Conservation (phyloP, 92 coral and sea anemone genomes). For the Palythoa caribaeorum region DNA sequence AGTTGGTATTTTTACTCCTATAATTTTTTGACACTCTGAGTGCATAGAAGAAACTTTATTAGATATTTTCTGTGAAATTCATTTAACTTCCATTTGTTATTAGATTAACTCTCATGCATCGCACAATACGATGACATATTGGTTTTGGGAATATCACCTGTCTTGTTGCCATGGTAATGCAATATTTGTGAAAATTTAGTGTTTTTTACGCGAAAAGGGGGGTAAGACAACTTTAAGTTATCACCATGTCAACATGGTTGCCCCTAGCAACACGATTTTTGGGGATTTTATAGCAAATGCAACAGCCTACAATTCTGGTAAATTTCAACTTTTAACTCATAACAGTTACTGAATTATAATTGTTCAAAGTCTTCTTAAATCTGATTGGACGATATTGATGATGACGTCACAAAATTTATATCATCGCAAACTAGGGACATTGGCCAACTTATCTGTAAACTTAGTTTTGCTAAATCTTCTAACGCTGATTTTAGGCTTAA, state of each 20-base stretch:
- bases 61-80: background rate
- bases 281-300: background rate
- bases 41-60: background rate
- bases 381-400: background rate
- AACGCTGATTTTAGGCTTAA: background rate
- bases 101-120: background rate
- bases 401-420: background rate
- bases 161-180: conserved; percentile 1
- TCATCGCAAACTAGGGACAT: background rate
- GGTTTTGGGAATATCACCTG: background rate
- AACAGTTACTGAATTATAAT: background rate
- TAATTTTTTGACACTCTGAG: background rate
- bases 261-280: background rate
- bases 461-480: background rate
- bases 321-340: background rate
- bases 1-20: background rate
- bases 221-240: background rate
- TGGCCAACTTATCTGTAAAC: background rate
- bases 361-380: conserved; percentile 2
- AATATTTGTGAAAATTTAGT: background rate
- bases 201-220: background rate
- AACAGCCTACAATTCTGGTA: background rate
- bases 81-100: background rate
- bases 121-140: background rate
- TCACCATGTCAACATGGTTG: background rate